phyloP scores from a whole-genome alignment of 2,113 vertebrate genomes.

The Muntiacus reevesi region DNA sequence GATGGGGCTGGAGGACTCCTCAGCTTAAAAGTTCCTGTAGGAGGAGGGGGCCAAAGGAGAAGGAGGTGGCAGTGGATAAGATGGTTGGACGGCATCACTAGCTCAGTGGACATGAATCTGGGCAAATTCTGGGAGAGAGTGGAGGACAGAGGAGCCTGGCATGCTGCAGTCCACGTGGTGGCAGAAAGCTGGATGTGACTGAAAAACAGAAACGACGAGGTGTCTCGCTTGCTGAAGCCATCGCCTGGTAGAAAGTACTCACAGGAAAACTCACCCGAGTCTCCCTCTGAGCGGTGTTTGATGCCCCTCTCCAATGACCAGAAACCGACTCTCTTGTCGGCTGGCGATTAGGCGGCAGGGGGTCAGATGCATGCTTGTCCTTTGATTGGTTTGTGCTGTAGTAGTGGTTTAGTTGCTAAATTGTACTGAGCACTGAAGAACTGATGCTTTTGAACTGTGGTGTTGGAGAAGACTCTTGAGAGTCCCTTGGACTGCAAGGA shows the following conservation, averaged over 20 bases:
- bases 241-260: not conserved
- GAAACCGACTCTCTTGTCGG: not conserved
- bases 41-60: not conserved
- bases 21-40: accelerated
- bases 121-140: not conserved
- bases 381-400: not conserved
- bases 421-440: not conserved
- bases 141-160: not conserved
- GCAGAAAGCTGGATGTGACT: not conserved
- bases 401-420: not conserved
- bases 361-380: not conserved
- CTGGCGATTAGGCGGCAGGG: not conserved
- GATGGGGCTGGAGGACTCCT: not conserved
- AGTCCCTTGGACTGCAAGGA: not conserved
- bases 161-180: not conserved
- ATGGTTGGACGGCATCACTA: not conserved
- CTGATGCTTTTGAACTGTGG: not conserved
- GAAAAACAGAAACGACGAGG: not conserved
- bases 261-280: not conserved
- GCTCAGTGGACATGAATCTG: not conserved
- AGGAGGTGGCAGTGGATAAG: not conserved
- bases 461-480: not conserved
- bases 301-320: not conserved
- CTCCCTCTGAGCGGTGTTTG: not conserved
- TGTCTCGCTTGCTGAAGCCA: not conserved